A percentile compares a stretch with the other conserved stretches of the same genome.
Conservation (phyloP, 1,140 invertebrate species). For the Bombus consobrinus region DNA sequence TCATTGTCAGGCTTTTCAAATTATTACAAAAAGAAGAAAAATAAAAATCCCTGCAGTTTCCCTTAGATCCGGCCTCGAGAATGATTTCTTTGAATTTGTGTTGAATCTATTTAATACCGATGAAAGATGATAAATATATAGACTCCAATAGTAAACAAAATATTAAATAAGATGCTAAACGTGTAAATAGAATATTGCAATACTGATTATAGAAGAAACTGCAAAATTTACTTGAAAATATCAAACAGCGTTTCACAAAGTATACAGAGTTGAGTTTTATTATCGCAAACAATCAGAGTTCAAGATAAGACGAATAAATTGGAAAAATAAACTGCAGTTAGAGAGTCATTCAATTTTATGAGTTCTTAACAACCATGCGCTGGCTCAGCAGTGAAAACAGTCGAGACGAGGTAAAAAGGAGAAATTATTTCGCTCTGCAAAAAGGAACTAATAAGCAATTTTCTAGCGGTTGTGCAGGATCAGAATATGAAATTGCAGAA, state of each 20-base stretch:
- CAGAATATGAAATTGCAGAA: no score
- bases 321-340: background rate
- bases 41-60: no score
- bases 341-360: background rate
- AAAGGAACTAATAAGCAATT: no score
- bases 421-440: no score
- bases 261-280: background rate
- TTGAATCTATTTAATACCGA: background rate
- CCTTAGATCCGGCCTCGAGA: no score
- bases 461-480: no score
- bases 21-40: no score
- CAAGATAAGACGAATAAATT: background rate
- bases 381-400: background rate
- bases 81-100: no score
- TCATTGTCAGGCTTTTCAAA: no score
- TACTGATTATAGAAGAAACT: background rate
- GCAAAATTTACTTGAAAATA: background rate
- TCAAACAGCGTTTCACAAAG: background rate
- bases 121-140: background rate
- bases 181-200: background rate
- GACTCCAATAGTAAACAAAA: background rate
- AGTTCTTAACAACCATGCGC: background rate
- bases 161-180: background rate
- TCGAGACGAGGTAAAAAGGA: background rate
- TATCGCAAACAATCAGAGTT: background rate